phyloP scores from a whole-genome alignment of 2,888 invertebrate species.

The Ochlodes sylvanus region DNA sequence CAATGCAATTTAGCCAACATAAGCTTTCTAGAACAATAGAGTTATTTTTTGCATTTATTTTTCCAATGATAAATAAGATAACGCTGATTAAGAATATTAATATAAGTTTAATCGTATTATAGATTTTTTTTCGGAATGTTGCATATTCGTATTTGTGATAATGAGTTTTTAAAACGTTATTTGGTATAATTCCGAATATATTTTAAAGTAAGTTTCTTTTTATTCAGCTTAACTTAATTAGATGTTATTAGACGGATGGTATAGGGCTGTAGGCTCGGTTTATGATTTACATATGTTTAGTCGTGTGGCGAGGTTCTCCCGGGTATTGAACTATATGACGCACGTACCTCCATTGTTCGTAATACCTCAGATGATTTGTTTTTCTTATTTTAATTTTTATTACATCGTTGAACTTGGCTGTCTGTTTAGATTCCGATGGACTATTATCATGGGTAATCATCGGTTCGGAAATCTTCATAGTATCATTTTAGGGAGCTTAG shows the following conservation, averaged over 20 bases:
- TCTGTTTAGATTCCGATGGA: constrained; percentile 50
- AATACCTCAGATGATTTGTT: constrained; percentile 82
- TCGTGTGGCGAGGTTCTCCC: constrained; percentile 50
- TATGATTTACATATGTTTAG: constrained; percentile 28
- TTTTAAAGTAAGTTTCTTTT: constrained; percentile 63
- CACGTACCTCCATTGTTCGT: constrained; percentile 73
- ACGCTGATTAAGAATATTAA: constrained; percentile 58
- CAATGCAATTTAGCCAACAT: constrained; percentile 50
- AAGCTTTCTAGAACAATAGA: constrained; percentile 38
- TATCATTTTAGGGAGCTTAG: constrained; percentile 75
- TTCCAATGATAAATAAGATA: constrained; percentile 63
- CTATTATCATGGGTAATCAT: constrained; percentile 47
- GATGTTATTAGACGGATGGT: constrained; percentile 43
- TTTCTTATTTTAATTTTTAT: constrained; percentile 78
- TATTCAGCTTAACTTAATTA: constrained; percentile 57
- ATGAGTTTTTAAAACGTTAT: constrained; percentile 73
- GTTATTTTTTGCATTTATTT: constrained; percentile 73
- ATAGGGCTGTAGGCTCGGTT: constrained; percentile 29
- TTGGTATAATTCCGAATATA: constrained; percentile 65
- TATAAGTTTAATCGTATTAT: constrained; percentile 57
- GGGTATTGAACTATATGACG: constrained; percentile 50
- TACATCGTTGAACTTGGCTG: constrained; percentile 67
- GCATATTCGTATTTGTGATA: constrained; percentile 79
- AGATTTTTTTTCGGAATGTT: constrained; percentile 67
- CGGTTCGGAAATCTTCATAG: constrained; percentile 56